Evolutionary conservation across 2,888 invertebrate genomes (phyloP), one percentile per base, ranked within the genome.

Genomic region (Erebia palarica): DNA sequence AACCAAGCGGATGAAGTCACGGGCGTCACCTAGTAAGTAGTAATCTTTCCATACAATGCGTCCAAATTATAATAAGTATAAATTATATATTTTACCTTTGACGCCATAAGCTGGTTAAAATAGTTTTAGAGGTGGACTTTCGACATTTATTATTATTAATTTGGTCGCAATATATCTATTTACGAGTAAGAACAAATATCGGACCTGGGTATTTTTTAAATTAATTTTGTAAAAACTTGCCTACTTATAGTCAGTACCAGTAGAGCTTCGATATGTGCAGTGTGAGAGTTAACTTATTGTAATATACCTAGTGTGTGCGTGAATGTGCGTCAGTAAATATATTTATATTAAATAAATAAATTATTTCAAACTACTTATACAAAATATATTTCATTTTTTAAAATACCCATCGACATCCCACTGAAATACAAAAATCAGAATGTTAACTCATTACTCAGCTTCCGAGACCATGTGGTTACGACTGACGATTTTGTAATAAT

Each of bases 311-410:
- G 89, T 82, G 81, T 84, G 82, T 79, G 77, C 87, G 91, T 90
- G 89, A 87, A 86, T 82, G 79, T 80, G 85, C 75, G 47, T 58
- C 90, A 89, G 88, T 91, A 90, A 89, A 88, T 85, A 91, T 90
- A 91, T 85, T 84, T 84, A 85, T 84, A 76, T 79, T 79, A 73
- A 70, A 66, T 68, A 70, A 73, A 69, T 69, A 69, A 68, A 68
- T 58, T 68, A 61, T 70, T 66, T 51, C 65, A 59, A 67, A 18
- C 14, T 57, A n/a, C n/a, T n/a, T n/a, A 66, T 21, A 42, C 1
- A 21, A 47, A 14, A 42, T 9, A 27, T 16, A 51, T 73, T 65
- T 72, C 27, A 66, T 64, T 72, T 69, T 36, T n/a, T 27, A 14
- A 27, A 7, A 36, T 36, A 36, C 36, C 55, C 18, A 18, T 55